phyloP scores from a whole-genome alignment of 1,140 invertebrate genomes.

The Mya arenaria region DNA sequence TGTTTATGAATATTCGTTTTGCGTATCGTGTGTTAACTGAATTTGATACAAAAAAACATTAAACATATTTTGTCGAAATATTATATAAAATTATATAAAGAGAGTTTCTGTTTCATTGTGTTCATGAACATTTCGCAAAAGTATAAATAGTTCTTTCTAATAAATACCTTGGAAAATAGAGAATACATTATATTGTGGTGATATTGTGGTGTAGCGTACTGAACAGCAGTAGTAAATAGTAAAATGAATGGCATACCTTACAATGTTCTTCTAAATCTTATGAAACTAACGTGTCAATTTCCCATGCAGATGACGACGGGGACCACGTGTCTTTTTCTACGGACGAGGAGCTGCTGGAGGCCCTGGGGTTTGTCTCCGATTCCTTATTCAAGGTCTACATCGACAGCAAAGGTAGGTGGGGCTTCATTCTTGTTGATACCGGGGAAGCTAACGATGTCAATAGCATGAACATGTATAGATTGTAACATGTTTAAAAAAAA shows the following conservation, averaged over 20 bases:
- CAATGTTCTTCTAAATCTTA: not conserved
- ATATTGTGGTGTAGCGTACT: not conserved
- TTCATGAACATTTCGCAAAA: not conserved
- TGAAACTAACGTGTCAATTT: not conserved
- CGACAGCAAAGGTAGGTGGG: constrained; percentile 16
- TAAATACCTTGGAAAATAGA: not conserved
- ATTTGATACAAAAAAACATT: too few species aligned
- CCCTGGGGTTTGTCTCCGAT: constrained; percentile 44
- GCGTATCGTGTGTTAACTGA: too few species aligned
- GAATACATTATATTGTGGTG: not conserved
- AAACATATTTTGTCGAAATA: not conserved
- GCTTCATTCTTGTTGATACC: too few species aligned
- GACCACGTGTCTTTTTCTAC: constrained; percentile 33
- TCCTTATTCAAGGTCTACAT: constrained; percentile 33
- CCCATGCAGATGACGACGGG: constrained; percentile 25
- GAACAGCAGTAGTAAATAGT: not conserved
- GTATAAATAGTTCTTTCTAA: not conserved
- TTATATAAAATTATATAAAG: not conserved
- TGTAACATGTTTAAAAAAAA: too few species aligned
- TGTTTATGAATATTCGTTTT: too few species aligned
- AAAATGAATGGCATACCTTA: too few species aligned
- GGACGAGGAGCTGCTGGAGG: constrained; percentile 41
- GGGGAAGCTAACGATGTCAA: too few species aligned
- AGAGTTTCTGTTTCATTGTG: not conserved
- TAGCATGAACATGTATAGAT: too few species aligned